These are phyloP conservation scores for Melanotaenia boesemani DNA, from an alignment of 2,797 vertebrate genomes.

Conservation along the genomic window DNA sequence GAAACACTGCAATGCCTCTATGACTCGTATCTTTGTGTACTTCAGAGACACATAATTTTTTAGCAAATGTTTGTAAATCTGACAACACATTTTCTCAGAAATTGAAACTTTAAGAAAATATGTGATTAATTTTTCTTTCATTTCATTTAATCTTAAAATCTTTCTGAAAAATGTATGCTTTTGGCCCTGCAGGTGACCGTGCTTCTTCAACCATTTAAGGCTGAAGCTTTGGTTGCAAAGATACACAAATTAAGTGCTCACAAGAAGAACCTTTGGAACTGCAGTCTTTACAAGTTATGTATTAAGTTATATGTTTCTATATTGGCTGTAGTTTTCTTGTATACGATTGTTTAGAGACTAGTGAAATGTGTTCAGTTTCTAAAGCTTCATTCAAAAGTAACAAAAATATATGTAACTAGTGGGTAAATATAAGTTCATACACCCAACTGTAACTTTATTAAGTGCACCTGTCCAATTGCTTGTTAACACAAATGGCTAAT, in stretches of 20 bases:
- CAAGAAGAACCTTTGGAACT: background rate
- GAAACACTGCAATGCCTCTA: background rate
- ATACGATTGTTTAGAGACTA: background rate
- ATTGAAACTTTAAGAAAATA: background rate
- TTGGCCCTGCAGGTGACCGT: background rate
- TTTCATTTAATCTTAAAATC: background rate
- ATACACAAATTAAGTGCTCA: background rate
- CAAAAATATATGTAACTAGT: background rate
- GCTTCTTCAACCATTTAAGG: background rate
- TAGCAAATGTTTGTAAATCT: constrained; percentile 10
- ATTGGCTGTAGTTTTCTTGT: background rate
- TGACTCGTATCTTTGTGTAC: constrained; percentile 7
- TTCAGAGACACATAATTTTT: constrained; percentile 9
- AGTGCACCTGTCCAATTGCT: too few species aligned
- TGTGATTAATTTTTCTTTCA: background rate
- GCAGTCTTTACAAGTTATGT: background rate
- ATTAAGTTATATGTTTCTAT: background rate
- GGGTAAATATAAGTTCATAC: background rate
- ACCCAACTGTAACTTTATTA: background rate
- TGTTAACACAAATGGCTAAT: background rate
- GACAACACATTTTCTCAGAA: background rate
- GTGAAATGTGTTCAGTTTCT: background rate
- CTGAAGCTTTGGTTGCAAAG: background rate
- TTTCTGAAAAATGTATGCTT: background rate
- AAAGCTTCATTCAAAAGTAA: background rate